Percentiles rank a stretch among this genome's conserved stretches.
Evolutionary conservation across 2,888 invertebrate genomes (phyloP).

Genomic region (Melanargia galathea): DNA sequence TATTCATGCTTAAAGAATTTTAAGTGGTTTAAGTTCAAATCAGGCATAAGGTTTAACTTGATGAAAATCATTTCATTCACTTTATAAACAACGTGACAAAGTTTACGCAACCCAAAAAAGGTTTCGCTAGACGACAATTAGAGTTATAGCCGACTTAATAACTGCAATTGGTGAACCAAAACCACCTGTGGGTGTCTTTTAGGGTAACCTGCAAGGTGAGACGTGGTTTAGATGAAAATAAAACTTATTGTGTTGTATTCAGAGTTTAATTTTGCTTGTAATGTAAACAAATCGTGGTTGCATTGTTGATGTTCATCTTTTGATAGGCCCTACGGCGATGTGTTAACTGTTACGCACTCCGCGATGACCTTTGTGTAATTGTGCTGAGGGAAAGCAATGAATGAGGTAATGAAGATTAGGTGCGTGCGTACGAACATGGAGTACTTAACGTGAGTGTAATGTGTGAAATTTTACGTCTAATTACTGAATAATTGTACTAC

Average conservation of each 20-base stretch:
- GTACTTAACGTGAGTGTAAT: background rate
- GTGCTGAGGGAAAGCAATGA: constrained; percentile 10
- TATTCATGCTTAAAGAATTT: constrained; percentile 4
- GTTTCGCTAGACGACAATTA: constrained; percentile 30
- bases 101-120: constrained; percentile 21
- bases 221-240: background rate
- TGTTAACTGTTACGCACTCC: constrained; percentile 27
- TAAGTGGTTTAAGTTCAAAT: constrained; percentile 20
- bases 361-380: constrained; percentile 27
- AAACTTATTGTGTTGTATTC: background rate
- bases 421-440: background rate
- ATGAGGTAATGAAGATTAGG: constrained; percentile 8
- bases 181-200: constrained; percentile 31
- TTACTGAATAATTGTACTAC: background rate
- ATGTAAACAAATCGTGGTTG: constrained; percentile 7
- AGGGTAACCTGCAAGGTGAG: constrained; percentile 20
- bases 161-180: constrained; percentile 27
- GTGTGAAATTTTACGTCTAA: background rate
- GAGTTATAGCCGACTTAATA: constrained; percentile 25
- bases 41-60: constrained; percentile 1
- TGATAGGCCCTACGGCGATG: constrained; percentile 25
- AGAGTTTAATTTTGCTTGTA: constrained; percentile 5
- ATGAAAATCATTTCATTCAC: constrained; percentile 12
- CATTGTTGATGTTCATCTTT: constrained; percentile 19
- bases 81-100: constrained; percentile 15